Evolutionary conservation across 2,888 invertebrate species (phyloP).

Genomic region (Apotomis turbidana): DNA sequence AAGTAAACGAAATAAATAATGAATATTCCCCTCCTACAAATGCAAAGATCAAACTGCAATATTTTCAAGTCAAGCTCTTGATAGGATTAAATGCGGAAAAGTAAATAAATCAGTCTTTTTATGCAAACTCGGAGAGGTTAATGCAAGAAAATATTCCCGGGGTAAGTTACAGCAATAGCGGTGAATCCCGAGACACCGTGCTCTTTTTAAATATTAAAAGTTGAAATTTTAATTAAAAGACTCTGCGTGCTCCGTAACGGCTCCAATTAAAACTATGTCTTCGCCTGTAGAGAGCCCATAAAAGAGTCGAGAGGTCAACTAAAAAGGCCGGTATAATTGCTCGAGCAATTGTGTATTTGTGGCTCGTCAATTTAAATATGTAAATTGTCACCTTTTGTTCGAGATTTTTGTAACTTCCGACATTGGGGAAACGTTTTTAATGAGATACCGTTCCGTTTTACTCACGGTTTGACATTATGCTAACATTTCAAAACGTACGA

Average conservation of each 20-base stretch:
- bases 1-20: background rate
- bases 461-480: constrained; percentile 13
- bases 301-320: constrained; percentile 66
- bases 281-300: constrained; percentile 65
- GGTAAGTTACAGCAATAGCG: constrained; percentile 58
- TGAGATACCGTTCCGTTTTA: background rate
- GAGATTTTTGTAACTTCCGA: constrained; percentile 24
- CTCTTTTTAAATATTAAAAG: constrained; percentile 71
- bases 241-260: constrained; percentile 71
- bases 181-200: constrained; percentile 57
- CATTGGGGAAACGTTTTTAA: constrained; percentile 19
- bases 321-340: constrained; percentile 70
- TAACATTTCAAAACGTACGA: constrained; percentile 14
- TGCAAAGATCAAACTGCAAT: constrained; percentile 39
- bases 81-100: constrained; percentile 41
- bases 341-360: constrained; percentile 63
- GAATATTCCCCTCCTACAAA: constrained; percentile 8
- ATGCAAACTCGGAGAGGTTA: constrained; percentile 47
- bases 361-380: constrained; percentile 62
- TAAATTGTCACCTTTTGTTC: constrained; percentile 37
- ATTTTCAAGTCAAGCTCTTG: constrained; percentile 38
- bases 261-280: constrained; percentile 82
- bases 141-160: constrained; percentile 50
- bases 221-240: constrained; percentile 77
- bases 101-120: constrained; percentile 46